These are phyloP conservation scores for Eueremaeus valkanovi DNA, from an alignment of 2,888 invertebrate species.

Conservation along the genomic window DNA sequence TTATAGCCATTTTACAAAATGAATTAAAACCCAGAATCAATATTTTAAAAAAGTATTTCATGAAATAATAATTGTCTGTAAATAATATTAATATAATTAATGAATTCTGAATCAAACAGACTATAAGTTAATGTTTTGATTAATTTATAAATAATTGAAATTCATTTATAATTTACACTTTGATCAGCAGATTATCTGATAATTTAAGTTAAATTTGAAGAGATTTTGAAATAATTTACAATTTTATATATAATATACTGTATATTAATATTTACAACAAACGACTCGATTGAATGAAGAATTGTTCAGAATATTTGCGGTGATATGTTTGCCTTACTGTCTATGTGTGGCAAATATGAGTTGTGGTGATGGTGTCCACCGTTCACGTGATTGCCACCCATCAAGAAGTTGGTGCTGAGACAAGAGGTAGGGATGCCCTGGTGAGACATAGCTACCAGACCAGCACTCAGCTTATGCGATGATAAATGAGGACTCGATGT, in stretches of 20 bases:
- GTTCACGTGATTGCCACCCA: background rate
- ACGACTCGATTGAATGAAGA: background rate
- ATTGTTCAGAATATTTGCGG: background rate
- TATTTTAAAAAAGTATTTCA: too few relatives aligned
- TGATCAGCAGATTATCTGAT: background rate
- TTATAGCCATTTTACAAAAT: too few relatives aligned
- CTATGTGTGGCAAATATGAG: background rate
- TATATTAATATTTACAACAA: background rate
- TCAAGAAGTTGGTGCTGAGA: background rate
- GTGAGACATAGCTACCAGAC: background rate
- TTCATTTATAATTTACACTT: background rate
- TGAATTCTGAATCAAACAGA: too few relatives aligned
- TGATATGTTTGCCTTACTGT: background rate
- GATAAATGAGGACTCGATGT: background rate
- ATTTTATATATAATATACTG: background rate
- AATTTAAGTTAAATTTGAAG: background rate
- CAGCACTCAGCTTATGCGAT: background rate
- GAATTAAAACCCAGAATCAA: background rate
- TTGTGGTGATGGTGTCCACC: background rate
- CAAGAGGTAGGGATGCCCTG: background rate
- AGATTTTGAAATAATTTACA: background rate
- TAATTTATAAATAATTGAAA: too few relatives aligned
- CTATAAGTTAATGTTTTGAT: too few relatives aligned
- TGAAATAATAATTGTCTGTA: background rate
- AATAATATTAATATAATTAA: too few relatives aligned